Base-by-base conservation (phyloP, 1,140 invertebrate genomes). In the Bombus cullumanus region DNA sequence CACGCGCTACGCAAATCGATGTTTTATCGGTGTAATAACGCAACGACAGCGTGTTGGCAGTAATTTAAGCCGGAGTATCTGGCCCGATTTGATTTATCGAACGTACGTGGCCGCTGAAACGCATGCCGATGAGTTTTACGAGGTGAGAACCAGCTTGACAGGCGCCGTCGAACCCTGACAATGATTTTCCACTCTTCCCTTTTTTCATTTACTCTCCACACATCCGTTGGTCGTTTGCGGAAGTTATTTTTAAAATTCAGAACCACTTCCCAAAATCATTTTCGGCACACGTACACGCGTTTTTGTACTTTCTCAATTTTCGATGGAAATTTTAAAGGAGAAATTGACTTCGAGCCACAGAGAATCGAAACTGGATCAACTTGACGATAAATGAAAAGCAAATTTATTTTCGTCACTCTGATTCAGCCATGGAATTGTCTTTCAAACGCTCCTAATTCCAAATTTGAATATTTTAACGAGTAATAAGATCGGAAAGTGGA, bases 81-180 rank as follows among this genome's bases (percentile, higher is more conserved):
- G 57, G n/a, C 25, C 12, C 83, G 78, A 68, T 85, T 85, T 81
- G 83, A 85, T 85, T 85, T 85, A 81, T 85, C 78, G 78, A 68
- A 68, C 28, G 83, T 73, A 83, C 59, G 43, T 22, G 64, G 64
- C 39, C 53, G 3, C 25, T 57, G 37, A 72, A 79, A 72, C 83
- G n/a, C n/a, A 31, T 31, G 34, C n/a, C 28, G 66, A 59, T 64
- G 75, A 57, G 83, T 79, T 85, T 72, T 72, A 80, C 66, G 83
- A 85, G 76, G 31, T 62, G 83, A 59, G 72, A 85, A 80, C 53
- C n/a, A 66, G 53, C 53, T 79, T 80, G 83, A 85, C 83, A 72
- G 76, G n/a, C 43, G 10, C 12, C 62, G 43, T 41, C 64, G 43
- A 66, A 47, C 41, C 34, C 57, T 25, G 13, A 34, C 41, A 62